Percentiles rank a stretch among this genome's conserved stretches.
phyloP scores from a whole-genome alignment of 2,888 invertebrate species.

The Orthonevra nobilis region DNA sequence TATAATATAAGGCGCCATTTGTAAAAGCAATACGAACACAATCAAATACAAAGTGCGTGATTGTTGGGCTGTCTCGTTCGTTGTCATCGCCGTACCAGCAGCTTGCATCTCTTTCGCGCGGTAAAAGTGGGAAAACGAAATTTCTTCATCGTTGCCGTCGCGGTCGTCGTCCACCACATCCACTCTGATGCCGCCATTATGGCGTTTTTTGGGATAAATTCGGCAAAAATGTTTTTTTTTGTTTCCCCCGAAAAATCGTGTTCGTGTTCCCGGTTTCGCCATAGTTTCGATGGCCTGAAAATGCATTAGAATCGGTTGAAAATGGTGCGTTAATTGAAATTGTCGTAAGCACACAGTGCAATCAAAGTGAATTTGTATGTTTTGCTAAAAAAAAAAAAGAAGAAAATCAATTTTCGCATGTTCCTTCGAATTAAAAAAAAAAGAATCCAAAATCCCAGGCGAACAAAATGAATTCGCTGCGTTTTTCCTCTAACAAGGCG shows the following conservation, averaged over 20 bases:
- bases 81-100: too few relatives aligned
- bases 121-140: conserved; percentile 57
- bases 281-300: conserved; percentile 23
- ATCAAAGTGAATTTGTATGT: conserved; percentile 60
- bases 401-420: conserved; percentile 70
- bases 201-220: conserved; percentile 84
- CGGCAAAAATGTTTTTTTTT: conserved; percentile 73
- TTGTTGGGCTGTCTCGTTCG: conserved; percentile 63
- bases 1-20: conserved; percentile 19
- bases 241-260: too few relatives aligned
- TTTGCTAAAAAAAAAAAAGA: conserved; percentile 55
- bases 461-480: conserved; percentile 78
- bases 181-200: conserved; percentile 87
- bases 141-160: too few relatives aligned
- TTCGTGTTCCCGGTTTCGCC: conserved; percentile 50
- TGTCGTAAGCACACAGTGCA: conserved; percentile 5
- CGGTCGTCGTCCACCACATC: too few relatives aligned
- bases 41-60: conserved; percentile 66
- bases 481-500: conserved; percentile 74
- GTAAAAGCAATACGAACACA: conserved; percentile 55
- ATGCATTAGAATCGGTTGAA: conserved; percentile 28
- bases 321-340: conserved; percentile 28
- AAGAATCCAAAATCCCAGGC: too few relatives aligned
- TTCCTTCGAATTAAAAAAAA: conserved; percentile 38
- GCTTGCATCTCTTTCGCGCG: conserved; percentile 71